Evolutionary conservation across 1,140 invertebrate genomes (phyloP).

Genomic region (Drosophila nigrodunni): DNA sequence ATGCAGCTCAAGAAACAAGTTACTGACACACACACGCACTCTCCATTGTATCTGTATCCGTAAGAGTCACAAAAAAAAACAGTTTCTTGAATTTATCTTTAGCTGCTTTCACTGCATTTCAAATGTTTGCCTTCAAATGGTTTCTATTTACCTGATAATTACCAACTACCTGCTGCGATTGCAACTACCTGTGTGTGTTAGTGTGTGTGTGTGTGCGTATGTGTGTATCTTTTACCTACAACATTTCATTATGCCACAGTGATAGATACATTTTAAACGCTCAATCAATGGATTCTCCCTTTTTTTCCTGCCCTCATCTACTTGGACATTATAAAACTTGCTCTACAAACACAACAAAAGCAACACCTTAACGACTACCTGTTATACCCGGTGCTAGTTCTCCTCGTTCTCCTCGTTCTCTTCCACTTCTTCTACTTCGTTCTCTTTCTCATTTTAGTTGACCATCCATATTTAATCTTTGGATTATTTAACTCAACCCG

Average conservation of each 20-base stretch:
- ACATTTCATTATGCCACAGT: constrained; percentile 26
- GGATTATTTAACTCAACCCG: not conserved
- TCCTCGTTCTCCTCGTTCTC: not conserved
- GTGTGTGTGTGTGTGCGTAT: constrained; percentile 10
- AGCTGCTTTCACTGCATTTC: constrained; percentile 64
- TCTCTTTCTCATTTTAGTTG: constrained; percentile 13
- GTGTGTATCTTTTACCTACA: constrained; percentile 25
- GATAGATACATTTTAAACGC: constrained; percentile 53
- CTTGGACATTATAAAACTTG: constrained; percentile 19
- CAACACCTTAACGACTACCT: constrained; percentile 55
- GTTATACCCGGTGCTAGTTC: constrained; percentile 51
- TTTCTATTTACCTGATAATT: constrained; percentile 42
- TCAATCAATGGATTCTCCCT: constrained; percentile 55
- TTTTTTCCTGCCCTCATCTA: constrained; percentile 30
- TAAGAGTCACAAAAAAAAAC: constrained; percentile 9
- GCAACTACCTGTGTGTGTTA: constrained; percentile 14
- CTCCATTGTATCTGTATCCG: constrained; percentile 4
- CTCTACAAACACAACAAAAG: constrained; percentile 4
- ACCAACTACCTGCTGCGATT: constrained; percentile 40
- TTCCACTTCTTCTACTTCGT: constrained; percentile 13
- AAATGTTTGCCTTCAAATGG: constrained; percentile 34
- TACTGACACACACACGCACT: constrained; percentile 24
- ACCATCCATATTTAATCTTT: constrained; percentile 18
- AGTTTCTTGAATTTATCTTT: constrained; percentile 7
- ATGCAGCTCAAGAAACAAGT: constrained; percentile 33